Evolutionary conservation across 1,140 invertebrate species (phyloP), one percentile per base, ranked within the genome.

Genomic region (Leucophenga varia): DNA sequence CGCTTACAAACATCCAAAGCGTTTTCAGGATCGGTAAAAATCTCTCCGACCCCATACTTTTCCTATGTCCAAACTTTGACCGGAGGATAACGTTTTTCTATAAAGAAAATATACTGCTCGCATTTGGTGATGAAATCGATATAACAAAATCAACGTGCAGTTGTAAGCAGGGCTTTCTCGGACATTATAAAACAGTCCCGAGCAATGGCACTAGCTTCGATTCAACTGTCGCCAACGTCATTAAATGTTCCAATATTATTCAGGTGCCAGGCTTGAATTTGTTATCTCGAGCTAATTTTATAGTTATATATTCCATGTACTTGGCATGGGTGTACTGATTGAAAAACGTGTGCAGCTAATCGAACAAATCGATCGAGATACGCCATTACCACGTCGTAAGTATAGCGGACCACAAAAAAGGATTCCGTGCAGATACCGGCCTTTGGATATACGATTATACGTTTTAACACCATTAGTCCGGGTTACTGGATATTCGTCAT

Each of bases 401-500:
- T 22, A 14, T 10, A 31, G 22, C 4, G 43, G 38, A n/a, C 49
- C 49, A 4, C 28, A n/a, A n/a, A 43, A 0, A 74, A 74, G 55
- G 72, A 74, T 22, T 72, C 72, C 0, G 72, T 74, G 0, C 64
- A 64, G 28, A 67, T 74, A 12, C 72, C 72, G 1, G 65, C 59
- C 14, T 70, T 54, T 13, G 72, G 72, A 8, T 74, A 72, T 35
- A 72, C 67, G 1, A 72, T 70, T 8, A 54, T 74, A 2, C 58
- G 69, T 1, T 74, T 74, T 32, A 58, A 63, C 35, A 42, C 69
- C 0, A 53, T 70, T 22, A 74, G 59, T 45, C 72, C 72, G 0
- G 72, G 72, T 32, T 74, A 74, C 48, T 74, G 72, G 72, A 67
- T 72, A 42, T 56, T 64, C 30, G 72, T 20, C 72, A 74, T 52